Percentiles rank a stretch among this genome's conserved stretches.
Conservation (phyloP, 2,113 vertebrate genomes). For the Podarcis muralis region DNA sequence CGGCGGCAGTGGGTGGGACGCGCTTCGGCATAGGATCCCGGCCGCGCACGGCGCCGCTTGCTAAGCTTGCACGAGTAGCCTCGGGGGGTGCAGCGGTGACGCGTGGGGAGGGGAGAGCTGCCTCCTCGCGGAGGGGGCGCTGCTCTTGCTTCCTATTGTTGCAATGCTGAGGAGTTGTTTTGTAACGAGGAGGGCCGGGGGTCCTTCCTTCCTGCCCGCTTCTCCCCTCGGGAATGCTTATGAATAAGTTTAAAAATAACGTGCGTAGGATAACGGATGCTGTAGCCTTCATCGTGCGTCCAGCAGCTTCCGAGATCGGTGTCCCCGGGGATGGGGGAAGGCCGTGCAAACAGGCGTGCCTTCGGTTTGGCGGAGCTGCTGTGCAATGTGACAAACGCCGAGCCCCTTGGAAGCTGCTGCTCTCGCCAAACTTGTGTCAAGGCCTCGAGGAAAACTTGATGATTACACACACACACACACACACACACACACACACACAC, state of each 20-base stretch:
- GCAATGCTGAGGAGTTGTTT: too few relatives aligned
- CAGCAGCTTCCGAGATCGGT: background rate
- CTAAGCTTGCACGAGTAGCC: background rate
- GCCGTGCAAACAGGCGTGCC: background rate
- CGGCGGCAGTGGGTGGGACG: too few relatives aligned
- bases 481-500: too few relatives aligned
- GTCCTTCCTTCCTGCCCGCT: background rate
- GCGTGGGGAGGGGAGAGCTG: fast-evolving
- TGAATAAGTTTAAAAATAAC: too few relatives aligned
- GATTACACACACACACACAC: too few relatives aligned
- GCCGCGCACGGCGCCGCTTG: too few relatives aligned
- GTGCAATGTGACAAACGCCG: background rate
- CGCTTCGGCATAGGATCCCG: too few relatives aligned
- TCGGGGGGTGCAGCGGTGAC: background rate
- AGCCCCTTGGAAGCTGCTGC: background rate
- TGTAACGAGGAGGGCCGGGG: too few relatives aligned
- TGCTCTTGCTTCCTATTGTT: background rate
- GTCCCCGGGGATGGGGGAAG: background rate
- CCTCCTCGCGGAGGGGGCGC: background rate
- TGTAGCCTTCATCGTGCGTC: background rate
- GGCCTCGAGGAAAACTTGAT: background rate
- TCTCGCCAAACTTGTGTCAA: background rate
- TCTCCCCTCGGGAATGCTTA: background rate
- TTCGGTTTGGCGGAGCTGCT: background rate
- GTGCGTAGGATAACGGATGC: background rate